phyloP scores from a whole-genome alignment of 2,797 vertebrate genomes.

The Holocentrus rufus region DNA sequence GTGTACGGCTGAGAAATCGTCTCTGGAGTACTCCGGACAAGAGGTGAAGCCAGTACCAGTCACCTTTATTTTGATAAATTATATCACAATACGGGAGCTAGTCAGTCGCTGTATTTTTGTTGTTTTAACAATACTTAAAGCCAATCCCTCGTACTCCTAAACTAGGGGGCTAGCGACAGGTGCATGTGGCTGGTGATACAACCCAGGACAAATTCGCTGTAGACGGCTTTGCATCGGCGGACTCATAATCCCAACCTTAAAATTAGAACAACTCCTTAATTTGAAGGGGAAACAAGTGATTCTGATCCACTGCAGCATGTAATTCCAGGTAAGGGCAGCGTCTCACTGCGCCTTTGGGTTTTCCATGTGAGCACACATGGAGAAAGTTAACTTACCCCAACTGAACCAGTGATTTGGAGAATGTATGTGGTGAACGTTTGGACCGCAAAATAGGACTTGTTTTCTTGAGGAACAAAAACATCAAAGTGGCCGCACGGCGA shows the following conservation, averaged over 20 bases:
- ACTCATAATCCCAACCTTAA: fast-evolving
- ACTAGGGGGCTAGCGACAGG: constrained; percentile 55
- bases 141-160: neutral
- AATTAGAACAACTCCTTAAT: neutral
- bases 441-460: neutral
- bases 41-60: neutral
- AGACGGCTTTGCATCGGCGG: too few species aligned
- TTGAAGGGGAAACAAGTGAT: too few species aligned
- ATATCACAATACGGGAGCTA: too few species aligned
- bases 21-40: neutral
- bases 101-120: too few species aligned
- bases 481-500: constrained; percentile 11
- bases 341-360: neutral
- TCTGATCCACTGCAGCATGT: neutral
- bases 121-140: neutral
- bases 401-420: neutral
- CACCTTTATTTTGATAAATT: too few species aligned
- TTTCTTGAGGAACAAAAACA: neutral
- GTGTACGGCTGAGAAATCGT: neutral
- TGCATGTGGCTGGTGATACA: constrained; percentile 65
- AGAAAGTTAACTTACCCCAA: constrained; percentile 38
- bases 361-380: constrained; percentile 45
- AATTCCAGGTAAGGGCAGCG: constrained; percentile 30
- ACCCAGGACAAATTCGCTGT: constrained; percentile 29
- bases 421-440: neutral